phyloP scores from a whole-genome alignment of 2,113 vertebrate genomes.

The Peromyscus californicus region DNA sequence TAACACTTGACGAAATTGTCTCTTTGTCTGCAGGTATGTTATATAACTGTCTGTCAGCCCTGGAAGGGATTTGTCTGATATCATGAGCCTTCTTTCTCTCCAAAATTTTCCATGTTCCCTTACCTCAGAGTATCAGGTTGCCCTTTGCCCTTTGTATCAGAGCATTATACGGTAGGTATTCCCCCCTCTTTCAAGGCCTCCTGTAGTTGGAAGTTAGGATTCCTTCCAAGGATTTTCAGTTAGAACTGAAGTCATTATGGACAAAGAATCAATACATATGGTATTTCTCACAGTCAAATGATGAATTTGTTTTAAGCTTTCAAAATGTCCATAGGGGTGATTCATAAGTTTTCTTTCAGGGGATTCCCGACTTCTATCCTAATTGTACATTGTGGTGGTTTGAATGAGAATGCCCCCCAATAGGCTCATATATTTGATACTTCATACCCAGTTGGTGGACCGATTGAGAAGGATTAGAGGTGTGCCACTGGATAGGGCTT shows the following conservation, averaged over 20 bases:
- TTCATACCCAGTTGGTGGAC: not conserved
- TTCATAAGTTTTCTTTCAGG: not conserved
- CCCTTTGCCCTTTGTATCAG: not conserved
- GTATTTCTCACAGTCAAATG: not conserved
- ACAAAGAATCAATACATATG: not conserved
- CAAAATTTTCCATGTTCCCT: not conserved
- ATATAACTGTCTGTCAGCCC: not conserved
- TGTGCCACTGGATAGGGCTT: not conserved
- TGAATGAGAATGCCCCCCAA: not conserved
- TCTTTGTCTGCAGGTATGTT: not conserved
- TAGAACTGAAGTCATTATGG: not conserved
- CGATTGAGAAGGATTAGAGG: not conserved
- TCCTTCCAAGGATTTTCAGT: conserved; percentile 38
- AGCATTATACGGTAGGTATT: not conserved
- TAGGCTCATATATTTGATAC: too few species aligned
- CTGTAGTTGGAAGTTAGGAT: not conserved
- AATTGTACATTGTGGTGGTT: not conserved
- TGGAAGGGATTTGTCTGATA: not conserved
- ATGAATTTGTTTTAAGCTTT: not conserved
- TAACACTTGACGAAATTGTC: not conserved
- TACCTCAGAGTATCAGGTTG: not conserved
- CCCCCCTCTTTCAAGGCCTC: not conserved
- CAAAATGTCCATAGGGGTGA: not conserved
- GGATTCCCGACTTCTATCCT: not conserved
- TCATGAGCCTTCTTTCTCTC: not conserved